Base-by-base conservation (phyloP, 2,113 vertebrate species). In the Rhodinocichla rosea region DNA sequence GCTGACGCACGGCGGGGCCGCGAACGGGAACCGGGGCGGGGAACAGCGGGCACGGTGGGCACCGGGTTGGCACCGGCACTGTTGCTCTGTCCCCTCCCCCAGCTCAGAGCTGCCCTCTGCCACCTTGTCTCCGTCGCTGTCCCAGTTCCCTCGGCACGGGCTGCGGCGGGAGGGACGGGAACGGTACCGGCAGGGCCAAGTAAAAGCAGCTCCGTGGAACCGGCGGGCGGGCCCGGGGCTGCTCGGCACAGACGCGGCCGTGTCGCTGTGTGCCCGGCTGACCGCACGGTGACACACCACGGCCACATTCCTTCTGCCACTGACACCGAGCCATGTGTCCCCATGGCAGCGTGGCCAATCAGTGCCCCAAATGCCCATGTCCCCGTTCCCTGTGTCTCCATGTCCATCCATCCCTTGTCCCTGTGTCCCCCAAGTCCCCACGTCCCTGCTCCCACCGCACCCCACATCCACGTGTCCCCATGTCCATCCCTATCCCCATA, bases 321-420 rank as follows among this genome's bases (percentile, higher is more conserved):
- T 40, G 5, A 26, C 69, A 59, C 47, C 64, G 4, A 50, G 59
- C 44, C 68, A 0, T 1, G 4, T 11, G 73, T 68, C 53, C 63
- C 53, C 59, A 19, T 0, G 6, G 52, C 4, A 1, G 20, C 1
- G 3, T 5, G 52, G 52, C 40, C 0, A 1, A 50, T 35, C 42
- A 6, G 40, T 19, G 53, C 28, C 65, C 55, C n/a, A 42, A 2
- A 32, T 23, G n/a, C 11, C 13, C 15, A 1, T 7, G 55, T 19
- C n/a, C 22, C 20, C 33, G 1, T 13, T 33, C 22, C 26, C 8
- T 33, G 35, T 26, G n/a, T 59, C 56, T n/a, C 56, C n/a, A 59
- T 59, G n/a, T 35, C 23, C 44, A 42, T 35, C 80, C 3, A 6
- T 24, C 39, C 47, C 32, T 45, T 2, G 0, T 21, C 16, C 27